Evolutionary conservation across 2,113 vertebrate genomes (phyloP), one percentile per base, ranked within the genome.

Genomic region (Damaliscus lunatus): DNA sequence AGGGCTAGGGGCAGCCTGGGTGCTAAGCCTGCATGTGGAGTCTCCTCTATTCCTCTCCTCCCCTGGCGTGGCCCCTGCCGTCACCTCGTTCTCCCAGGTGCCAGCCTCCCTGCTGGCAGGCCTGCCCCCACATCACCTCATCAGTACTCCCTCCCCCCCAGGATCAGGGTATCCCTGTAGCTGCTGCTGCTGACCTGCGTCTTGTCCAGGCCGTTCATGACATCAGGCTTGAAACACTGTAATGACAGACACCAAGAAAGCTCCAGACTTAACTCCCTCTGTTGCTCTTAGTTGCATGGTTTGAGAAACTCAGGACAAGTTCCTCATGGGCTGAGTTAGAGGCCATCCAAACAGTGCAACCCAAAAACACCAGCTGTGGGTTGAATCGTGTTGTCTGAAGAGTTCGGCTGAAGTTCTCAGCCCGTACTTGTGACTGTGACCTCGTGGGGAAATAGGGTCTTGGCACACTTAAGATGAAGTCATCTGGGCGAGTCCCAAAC

Each of bases 101-200:
- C 40, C 40, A 4, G 43, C 43, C 50, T 77, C n/a, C 3, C 14
- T 8, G 40, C 33, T 0, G 0, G 1, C 2, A 23, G 43, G 13
- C 40, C 46, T 11, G 31, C 11, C 43, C 31, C 43, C 11, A 1
- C 0, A 1, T 52, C 5, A 11, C 71, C 77, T 46, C 10, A 7
- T 52, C 46, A 27, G 25, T 12, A 1, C 60, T 7, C 0, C 19
- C 10, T 1, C 31, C 13, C 25, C 14, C 5, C 11, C 31, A 10
- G 2, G 43, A 23, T 48, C 21, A 3, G 46, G 3, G 1, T 3
- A 0, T 40, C 46, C 55, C 12, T 2, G 11, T 11, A 11, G 89
- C 40, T 4, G 33, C 64, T 64, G 19, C 14, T 9, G 48, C 31
- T 3, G 10, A 23, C 14, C 43, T 43, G 67, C 57, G 16, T 83